These are phyloP conservation scores for Perca fluviatilis DNA, from an alignment of 2,113 vertebrate genomes.

Conservation along the genomic window DNA sequence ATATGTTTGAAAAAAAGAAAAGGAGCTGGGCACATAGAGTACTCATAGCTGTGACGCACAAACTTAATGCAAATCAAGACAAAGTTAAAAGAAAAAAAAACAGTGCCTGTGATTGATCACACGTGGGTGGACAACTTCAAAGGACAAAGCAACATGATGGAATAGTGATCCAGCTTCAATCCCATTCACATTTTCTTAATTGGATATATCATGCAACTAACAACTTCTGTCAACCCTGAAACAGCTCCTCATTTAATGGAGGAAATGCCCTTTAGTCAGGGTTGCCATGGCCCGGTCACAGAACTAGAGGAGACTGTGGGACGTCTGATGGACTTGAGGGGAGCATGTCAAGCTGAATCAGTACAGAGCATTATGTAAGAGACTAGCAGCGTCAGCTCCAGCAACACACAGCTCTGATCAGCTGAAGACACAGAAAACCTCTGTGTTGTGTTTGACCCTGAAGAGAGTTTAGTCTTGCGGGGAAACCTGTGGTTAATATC, in stretches of 20 bases:
- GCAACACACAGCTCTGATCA: slow-evolving; percentile 25
- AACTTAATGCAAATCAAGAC: slow-evolving; percentile 44
- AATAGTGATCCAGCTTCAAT: slow-evolving; percentile 40
- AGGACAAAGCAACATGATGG: slow-evolving; percentile 23
- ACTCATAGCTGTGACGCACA: slow-evolving; percentile 57
- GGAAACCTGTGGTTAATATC: slow-evolving; percentile 8
- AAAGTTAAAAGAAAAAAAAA: slow-evolving; percentile 58
- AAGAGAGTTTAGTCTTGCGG: not conserved
- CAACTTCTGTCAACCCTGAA: slow-evolving; percentile 53
- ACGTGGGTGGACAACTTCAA: slow-evolving; percentile 55
- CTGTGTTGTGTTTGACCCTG: not conserved
- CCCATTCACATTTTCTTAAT: slow-evolving; percentile 36
- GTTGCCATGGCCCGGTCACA: not conserved
- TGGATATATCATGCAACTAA: slow-evolving; percentile 18
- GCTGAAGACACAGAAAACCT: not conserved
- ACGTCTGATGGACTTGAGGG: slow-evolving; percentile 11
- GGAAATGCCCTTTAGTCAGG: slow-evolving; percentile 42
- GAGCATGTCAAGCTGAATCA: slow-evolving; percentile 40
- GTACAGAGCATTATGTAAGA: not conserved
- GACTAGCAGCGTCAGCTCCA: slow-evolving; percentile 18
- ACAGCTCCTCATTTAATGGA: slow-evolving; percentile 18
- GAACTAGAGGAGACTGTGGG: slow-evolving; percentile 21
- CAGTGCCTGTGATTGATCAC: slow-evolving; percentile 32
- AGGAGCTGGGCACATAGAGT: slow-evolving; percentile 11
- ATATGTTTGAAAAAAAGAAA: not conserved